Percentiles rank a stretch among this genome's conserved stretches.
These are phyloP conservation scores for Spisula solida DNA, from an alignment of 2,888 invertebrate genomes.

Conservation along the genomic window DNA sequence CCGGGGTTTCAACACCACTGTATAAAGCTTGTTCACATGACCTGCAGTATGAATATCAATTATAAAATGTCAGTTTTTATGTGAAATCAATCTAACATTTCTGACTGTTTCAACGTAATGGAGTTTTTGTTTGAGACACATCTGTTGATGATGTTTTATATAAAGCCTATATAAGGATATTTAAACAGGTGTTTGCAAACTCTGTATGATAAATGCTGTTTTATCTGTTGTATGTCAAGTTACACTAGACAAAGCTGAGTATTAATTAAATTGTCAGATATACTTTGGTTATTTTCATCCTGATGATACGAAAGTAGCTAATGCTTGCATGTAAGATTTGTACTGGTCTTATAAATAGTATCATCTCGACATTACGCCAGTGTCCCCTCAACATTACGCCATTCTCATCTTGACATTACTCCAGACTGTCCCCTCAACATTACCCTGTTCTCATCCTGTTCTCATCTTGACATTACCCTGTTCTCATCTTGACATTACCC, in stretches of 20 bases:
- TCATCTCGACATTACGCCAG: too few relatives aligned
- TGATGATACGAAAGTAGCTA: background rate
- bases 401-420: too few relatives aligned
- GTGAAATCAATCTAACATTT: background rate
- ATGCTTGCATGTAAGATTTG: too few relatives aligned
- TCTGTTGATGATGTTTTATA: slow-evolving; percentile 11
- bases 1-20: too few relatives aligned
- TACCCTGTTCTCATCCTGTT: too few relatives aligned
- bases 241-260: background rate
- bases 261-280: background rate
- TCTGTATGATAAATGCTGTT: background rate
- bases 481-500: too few relatives aligned
- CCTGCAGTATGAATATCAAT: too few relatives aligned
- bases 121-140: background rate
- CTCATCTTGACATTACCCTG: too few relatives aligned
- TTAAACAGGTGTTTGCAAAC: background rate
- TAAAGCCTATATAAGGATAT: slow-evolving; percentile 8
- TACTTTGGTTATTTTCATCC: background rate
- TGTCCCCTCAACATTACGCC: too few relatives aligned
- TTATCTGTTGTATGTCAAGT: slow-evolving; percentile 5
- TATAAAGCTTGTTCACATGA: too few relatives aligned
- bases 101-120: background rate
- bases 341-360: too few relatives aligned
- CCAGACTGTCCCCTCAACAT: too few relatives aligned
- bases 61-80: background rate